Evolutionary conservation across 2,888 invertebrate genomes (phyloP), one percentile per base, ranked within the genome.

Genomic region (Nomada fucata): DNA sequence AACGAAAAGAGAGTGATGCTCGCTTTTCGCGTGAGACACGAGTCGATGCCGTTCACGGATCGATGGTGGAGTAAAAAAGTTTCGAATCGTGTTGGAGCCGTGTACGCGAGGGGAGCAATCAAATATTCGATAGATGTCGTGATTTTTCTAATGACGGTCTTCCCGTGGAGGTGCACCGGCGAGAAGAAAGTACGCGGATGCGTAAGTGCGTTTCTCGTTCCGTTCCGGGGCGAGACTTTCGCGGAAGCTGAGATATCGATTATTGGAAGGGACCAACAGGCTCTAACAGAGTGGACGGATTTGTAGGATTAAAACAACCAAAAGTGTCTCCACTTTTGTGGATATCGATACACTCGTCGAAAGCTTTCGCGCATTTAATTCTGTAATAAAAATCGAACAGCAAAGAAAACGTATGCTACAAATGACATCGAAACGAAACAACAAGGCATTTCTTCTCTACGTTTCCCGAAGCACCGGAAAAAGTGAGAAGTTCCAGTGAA

Each of bases 141-240:
- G 55, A 63, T 80, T 68, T 80, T 52, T 44, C 36, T 73, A 73
- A 81, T 53, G 55, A 4, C 65, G 47, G 26, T 63, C 57, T 73
- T 29, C 57, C 44, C 47, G 13, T 18, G 60, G 11, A 20, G 42
- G 2, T 13, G 10, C 26, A 18, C 15, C 23, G 29, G 11, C n/a
- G 36, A 26, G 75, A 82, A 44, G 82, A 82, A 82, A 82, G 82
- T 60, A 9, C 36, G 2, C 18, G 63, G 18, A 53, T 36, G 13
- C 23, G 52, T 23, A 47, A 13, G 47, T 36, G 0, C 36, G 36
- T 36, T 73, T 61, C 59, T 69, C 57, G 55, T 82, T 67, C 70
- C 69, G 65, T 63, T 36, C 18, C 74, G 15, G 15, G 10, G n/a
- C 9, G 23, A 11, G 50, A 75, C 75, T 81, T 81, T 82, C 82